Base-by-base conservation (phyloP, 2,888 invertebrate species). In the Oeneis ivallda region DNA sequence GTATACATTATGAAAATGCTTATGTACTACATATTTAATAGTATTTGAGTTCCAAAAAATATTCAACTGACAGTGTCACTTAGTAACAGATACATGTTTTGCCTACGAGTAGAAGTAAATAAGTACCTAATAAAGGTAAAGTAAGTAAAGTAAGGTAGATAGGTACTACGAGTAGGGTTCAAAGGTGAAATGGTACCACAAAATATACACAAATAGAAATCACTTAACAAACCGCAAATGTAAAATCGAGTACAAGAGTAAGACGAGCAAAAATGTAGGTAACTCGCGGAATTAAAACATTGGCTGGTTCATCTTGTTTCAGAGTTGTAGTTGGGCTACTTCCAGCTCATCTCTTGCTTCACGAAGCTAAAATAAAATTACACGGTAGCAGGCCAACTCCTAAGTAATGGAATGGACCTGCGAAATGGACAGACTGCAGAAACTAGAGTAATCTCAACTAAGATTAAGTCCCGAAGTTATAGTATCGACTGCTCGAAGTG, bases 391-490 rank as follows among this genome's bases (percentile, higher is more conserved):
- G 78, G 74, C 78, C 67, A 83, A 82, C 80, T 84, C 77, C 76
- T 77, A 81, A 81, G 79, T 79, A 80, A 79, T 77, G 77, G 77
- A 78, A 79, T 74, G 75, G 74, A 74, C 70, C 72, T 70, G 78
- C 76, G 75, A 76, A 81, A 80, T 77, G 79, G 79, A 80, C 80
- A 77, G 76, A 72, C 74, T 75, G 76, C 76, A 79, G 75, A 74
- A 62, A 76, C 78, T 78, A 70, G 73, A 79, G 83, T 85, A 85
- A 86, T 87, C 84, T 80, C 78, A 79, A 84, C 81, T 82, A 78
- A 84, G 87, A 88, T 88, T 86, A 87, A 88, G 80, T 84, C 84
- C 77, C 77, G 70, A 86, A 89, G 81, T 88, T 85, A 75, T 76
- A 77, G 83, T 85, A 89, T 88, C 80, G 84, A 83, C 79, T 81